These are phyloP conservation scores for Rhyacophila evoluta DNA, from an alignment of 2,888 invertebrate species.

Conservation along the genomic window DNA sequence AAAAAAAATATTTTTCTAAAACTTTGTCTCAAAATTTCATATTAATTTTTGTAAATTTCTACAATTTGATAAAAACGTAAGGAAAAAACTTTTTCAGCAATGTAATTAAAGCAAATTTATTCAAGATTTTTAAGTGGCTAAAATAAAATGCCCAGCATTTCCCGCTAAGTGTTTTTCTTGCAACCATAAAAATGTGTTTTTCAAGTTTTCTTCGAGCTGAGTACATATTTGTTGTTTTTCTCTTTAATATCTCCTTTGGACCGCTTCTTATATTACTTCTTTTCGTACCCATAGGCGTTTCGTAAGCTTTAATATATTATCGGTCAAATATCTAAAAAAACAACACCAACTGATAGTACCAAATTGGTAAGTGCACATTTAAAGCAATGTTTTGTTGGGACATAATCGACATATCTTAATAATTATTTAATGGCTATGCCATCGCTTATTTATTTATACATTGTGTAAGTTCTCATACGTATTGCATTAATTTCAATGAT, in stretches of 20 bases:
- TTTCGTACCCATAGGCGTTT: constrained; percentile 15
- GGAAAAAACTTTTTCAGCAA: background rate
- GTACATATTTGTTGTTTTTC: constrained; percentile 44
- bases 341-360: no score
- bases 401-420: no score
- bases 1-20: background rate
- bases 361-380: no score
- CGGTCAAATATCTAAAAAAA: no score
- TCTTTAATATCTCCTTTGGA: constrained; percentile 37
- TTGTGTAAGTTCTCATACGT: no score
- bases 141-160: constrained; percentile 29
- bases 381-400: no score
- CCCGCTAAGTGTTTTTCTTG: constrained; percentile 48
- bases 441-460: no score
- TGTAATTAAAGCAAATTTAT: constrained; percentile 24
- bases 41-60: background rate
- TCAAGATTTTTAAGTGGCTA: constrained; percentile 24
- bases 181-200: constrained; percentile 55
- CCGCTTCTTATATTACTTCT: constrained; percentile 39
- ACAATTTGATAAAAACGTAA: background rate
- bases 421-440: no score
- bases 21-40: background rate
- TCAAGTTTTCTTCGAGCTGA: constrained; percentile 38
- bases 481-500: no score
- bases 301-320: background rate